These are phyloP conservation scores for Drosophila cognata DNA, from an alignment of 2,888 invertebrate species.

Conservation along the genomic window DNA sequence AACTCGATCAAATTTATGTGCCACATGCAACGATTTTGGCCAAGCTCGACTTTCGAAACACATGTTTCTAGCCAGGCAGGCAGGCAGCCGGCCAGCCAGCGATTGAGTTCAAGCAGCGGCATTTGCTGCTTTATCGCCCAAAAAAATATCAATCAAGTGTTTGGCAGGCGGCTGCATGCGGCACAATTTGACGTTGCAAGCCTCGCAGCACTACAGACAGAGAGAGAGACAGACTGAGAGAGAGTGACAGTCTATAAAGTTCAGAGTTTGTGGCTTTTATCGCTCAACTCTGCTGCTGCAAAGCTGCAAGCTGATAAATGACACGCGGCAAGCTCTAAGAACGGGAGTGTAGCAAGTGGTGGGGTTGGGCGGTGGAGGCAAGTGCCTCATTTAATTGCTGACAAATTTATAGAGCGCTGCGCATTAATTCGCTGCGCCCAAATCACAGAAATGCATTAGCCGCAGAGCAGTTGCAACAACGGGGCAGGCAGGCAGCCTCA, in stretches of 20 bases:
- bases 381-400: conserved; percentile 80
- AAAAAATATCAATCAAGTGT: conserved; percentile 70
- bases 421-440: conserved; percentile 81
- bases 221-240: not conserved
- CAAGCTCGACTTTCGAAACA: conserved; percentile 53
- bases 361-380: conserved; percentile 13
- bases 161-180: conserved; percentile 41
- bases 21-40: conserved; percentile 72
- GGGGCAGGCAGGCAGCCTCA: conserved; percentile 54
- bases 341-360: not conserved
- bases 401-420: conserved; percentile 83
- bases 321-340: conserved; percentile 42
- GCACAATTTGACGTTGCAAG: conserved; percentile 13
- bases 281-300: conserved; percentile 6
- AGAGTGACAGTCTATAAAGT: conserved; percentile 74
- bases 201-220: not conserved
- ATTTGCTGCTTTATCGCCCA: conserved; percentile 72
- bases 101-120: conserved; percentile 52
- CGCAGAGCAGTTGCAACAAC: conserved; percentile 38
- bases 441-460: conserved; percentile 82
- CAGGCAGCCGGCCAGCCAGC: not conserved
- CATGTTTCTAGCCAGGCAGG: conserved; percentile 12
- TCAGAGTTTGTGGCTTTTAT: conserved; percentile 72
- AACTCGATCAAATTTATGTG: conserved; percentile 78
- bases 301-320: conserved; percentile 41